A percentile compares a stretch with the other conserved stretches of the same genome.
phyloP scores from a whole-genome alignment of 2,888 invertebrate species.

The Pterostichus madidus region DNA sequence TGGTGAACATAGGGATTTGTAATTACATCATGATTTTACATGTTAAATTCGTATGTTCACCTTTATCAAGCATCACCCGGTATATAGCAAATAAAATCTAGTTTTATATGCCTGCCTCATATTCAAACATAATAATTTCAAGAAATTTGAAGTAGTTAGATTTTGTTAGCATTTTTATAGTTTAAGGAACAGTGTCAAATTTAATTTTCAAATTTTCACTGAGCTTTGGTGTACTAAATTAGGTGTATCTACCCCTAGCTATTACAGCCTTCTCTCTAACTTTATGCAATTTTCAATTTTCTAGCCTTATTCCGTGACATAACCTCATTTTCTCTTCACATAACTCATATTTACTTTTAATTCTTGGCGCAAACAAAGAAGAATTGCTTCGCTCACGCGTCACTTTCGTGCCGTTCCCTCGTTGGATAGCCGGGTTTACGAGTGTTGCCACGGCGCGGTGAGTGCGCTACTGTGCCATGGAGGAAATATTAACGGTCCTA shows the following conservation, averaged over 20 bases:
- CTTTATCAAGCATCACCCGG: too few relatives aligned
- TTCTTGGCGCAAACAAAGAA: constrained; percentile 45
- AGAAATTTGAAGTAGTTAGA: too few relatives aligned
- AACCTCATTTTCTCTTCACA: constrained; percentile 9
- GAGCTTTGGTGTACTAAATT: too few relatives aligned
- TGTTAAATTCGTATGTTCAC: too few relatives aligned
- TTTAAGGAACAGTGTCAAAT: too few relatives aligned
- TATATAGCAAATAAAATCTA: too few relatives aligned
- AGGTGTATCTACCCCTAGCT: not conserved
- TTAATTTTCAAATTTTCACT: too few relatives aligned
- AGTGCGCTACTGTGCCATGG: not conserved
- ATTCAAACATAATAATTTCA: too few relatives aligned
- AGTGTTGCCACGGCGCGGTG: not conserved
- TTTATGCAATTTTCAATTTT: constrained; percentile 8
- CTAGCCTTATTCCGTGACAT: not conserved
- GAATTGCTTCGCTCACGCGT: constrained; percentile 5
- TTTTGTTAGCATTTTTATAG: too few relatives aligned
- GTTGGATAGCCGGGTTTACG: not conserved
- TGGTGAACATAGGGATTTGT: too few relatives aligned
- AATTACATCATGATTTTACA: too few relatives aligned
- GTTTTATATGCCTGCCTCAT: too few relatives aligned
- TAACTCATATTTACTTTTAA: constrained; percentile 39
- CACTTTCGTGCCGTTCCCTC: constrained; percentile 5
- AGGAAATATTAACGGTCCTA: constrained; percentile 49
- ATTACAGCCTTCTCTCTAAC: not conserved